phyloP scores from a whole-genome alignment of 2,113 vertebrate species.

The Myotis lucifugus region DNA sequence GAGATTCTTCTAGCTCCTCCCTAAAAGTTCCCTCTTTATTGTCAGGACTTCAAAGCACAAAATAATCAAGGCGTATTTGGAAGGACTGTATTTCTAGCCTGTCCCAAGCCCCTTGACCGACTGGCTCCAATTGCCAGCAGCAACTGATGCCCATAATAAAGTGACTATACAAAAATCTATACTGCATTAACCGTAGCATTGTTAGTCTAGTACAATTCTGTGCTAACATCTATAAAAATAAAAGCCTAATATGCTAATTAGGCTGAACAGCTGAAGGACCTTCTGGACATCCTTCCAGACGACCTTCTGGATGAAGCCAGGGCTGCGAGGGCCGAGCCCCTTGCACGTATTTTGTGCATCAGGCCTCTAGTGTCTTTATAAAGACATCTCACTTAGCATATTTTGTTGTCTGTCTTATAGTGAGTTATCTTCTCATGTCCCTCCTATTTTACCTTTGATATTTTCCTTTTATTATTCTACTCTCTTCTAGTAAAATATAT shows the following conservation, averaged over 20 bases:
- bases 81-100: neutral
- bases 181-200: neutral
- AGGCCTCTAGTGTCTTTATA: neutral
- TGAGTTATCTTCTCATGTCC: neutral
- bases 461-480: slow-evolving; percentile 29
- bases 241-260: no score
- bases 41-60: slow-evolving; percentile 3
- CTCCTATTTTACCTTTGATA: neutral
- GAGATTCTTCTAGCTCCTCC: neutral
- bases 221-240: neutral
- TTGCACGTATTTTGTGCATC: no score
- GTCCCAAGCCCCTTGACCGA: neutral
- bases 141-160: neutral
- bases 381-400: neutral
- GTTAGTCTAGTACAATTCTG: neutral
- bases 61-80: slow-evolving; percentile 4
- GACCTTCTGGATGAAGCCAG: no score
- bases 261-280: no score
- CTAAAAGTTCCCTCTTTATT: neutral
- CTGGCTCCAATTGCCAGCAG: neutral
- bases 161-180: neutral
- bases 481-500: neutral
- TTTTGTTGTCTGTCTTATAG: neutral
- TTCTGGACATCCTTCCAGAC: no score
- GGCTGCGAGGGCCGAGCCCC: no score